Conservation (phyloP, 2,797 vertebrate genomes). For the Artibeus jamaicensis region DNA sequence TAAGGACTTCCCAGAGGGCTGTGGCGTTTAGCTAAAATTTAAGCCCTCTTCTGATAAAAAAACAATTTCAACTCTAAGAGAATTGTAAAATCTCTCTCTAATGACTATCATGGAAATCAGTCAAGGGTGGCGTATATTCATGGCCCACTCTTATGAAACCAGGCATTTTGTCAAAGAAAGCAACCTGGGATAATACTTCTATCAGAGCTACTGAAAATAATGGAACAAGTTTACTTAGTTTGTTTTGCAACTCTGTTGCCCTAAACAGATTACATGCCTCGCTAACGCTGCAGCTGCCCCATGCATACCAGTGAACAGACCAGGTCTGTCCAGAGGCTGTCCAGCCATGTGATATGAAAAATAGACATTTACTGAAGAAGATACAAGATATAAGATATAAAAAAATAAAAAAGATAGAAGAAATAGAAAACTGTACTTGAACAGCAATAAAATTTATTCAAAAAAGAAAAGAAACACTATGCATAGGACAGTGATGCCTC, state of each 20-base stretch:
- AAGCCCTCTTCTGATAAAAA: constrained; percentile 10
- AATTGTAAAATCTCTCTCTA: neutral
- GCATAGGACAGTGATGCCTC: too few species aligned
- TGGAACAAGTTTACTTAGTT: neutral
- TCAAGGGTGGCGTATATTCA: neutral
- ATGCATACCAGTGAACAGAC: neutral
- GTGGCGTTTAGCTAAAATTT: neutral
- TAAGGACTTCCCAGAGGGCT: neutral
- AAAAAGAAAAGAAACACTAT: too few species aligned
- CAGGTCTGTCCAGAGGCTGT: too few species aligned
- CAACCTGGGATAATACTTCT: neutral
- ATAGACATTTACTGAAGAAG: too few species aligned
- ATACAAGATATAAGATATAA: too few species aligned
- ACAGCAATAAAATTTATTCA: too few species aligned
- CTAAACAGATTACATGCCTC: neutral
- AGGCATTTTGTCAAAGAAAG: constrained; percentile 34
- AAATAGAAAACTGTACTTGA: too few species aligned
- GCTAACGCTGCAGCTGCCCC: neutral
- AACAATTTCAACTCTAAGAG: constrained; percentile 1
- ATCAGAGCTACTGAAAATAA: neutral
- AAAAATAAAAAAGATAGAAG: too few species aligned
- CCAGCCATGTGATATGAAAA: too few species aligned
- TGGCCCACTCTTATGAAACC: neutral
- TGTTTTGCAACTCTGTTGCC: neutral
- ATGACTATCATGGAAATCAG: neutral